These are phyloP conservation scores for Sebastes matsubarae DNA, from an alignment of 2,797 vertebrate species.

Conservation along the genomic window DNA sequence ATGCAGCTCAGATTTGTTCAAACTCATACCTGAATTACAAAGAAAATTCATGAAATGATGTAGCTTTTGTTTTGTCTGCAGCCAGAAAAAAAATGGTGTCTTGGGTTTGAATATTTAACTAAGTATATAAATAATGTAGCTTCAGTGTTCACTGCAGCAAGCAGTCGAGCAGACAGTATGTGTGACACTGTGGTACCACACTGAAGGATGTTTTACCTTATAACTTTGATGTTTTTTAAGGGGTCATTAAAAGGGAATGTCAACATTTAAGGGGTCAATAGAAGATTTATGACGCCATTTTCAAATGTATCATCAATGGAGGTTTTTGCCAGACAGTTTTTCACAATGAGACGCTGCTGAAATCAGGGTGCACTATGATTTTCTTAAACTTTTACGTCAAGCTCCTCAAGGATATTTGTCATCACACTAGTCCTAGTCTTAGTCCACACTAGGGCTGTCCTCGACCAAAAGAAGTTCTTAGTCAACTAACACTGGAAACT, in stretches of 20 bases:
- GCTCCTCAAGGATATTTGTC: too few relatives aligned
- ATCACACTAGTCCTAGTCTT: too few relatives aligned
- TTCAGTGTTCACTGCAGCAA: neutral
- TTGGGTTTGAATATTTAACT: slow-evolving; percentile 30
- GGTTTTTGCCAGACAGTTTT: neutral
- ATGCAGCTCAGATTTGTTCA: slow-evolving; percentile 8
- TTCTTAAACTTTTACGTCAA: neutral
- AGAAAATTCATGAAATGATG: neutral
- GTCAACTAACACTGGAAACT: too few relatives aligned
- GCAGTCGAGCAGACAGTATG: neutral
- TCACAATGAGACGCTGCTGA: neutral
- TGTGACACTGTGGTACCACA: neutral
- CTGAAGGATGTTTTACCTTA: neutral
- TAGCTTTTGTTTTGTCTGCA: neutral
- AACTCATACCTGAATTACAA: neutral
- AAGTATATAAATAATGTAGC: neutral
- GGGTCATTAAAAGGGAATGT: neutral
- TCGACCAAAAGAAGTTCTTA: too few relatives aligned
- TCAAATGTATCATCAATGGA: neutral
- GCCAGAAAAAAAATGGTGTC: slow-evolving; percentile 24
- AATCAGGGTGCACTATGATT: neutral
- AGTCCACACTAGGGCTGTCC: too few relatives aligned
- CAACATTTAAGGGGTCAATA: neutral
- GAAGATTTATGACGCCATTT: neutral
- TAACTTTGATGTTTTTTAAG: neutral